These are phyloP conservation scores for Liparis tanakae DNA, from an alignment of 2,797 vertebrate species.

Conservation along the genomic window DNA sequence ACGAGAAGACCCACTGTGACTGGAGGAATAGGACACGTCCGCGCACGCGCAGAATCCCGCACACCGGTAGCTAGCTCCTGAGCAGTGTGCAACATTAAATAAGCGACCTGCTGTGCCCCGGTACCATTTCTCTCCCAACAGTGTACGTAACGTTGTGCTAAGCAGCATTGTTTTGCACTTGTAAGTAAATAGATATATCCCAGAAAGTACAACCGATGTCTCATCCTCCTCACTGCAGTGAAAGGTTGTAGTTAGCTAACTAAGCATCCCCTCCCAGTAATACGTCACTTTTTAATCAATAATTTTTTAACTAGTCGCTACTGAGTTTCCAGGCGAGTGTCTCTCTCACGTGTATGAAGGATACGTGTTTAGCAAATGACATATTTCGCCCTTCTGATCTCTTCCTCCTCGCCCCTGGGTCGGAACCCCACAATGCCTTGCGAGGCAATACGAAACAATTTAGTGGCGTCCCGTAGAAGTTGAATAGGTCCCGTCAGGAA, in stretches of 20 bases:
- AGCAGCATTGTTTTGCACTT: not conserved
- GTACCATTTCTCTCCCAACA: not conserved
- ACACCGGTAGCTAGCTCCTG: not conserved
- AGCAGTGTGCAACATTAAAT: not conserved
- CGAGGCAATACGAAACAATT: not conserved
- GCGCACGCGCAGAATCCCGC: not conserved
- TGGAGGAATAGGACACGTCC: not conserved
- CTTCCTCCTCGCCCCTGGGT: not conserved
- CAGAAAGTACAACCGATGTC: not conserved
- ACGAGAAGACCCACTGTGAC: not conserved
- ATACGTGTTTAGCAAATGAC: no score
- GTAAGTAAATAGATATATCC: not conserved
- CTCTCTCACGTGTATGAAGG: not conserved
- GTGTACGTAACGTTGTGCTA: not conserved
- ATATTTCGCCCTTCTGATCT: not conserved
- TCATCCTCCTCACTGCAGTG: not conserved
- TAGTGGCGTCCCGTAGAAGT: not conserved
- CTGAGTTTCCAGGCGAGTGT: not conserved
- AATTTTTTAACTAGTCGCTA: not conserved
- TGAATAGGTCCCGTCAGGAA: not conserved
- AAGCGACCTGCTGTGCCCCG: not conserved
- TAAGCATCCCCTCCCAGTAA: not conserved
- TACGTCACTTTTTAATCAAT: not conserved
- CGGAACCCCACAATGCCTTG: constrained; percentile 10
- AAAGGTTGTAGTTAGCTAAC: no score